Conservation (phyloP, 2,113 vertebrate genomes). For the Notarius quadriscutis region DNA sequence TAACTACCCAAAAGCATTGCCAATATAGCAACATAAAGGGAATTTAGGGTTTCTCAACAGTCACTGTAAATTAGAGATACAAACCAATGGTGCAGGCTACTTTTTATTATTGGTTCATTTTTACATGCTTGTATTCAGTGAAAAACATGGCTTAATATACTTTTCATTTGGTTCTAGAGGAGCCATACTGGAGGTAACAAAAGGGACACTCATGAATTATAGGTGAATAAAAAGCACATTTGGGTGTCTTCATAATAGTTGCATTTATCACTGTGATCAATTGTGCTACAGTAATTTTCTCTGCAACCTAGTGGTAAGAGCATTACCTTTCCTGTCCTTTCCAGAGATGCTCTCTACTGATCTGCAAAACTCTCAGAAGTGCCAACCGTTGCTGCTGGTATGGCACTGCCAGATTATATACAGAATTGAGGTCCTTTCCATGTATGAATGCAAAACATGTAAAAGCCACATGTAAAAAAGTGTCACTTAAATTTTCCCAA, state of each 20-base stretch:
- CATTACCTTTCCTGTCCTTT: conserved; percentile 41
- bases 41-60: neutral
- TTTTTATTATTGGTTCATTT: conserved; percentile 31
- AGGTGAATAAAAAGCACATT: neutral
- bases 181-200: conserved; percentile 41
- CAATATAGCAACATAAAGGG: neutral
- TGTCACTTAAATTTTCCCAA: too few species aligned
- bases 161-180: neutral
- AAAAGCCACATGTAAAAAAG: too few species aligned
- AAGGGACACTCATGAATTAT: conserved; percentile 24
- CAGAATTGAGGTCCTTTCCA: conserved; percentile 25
- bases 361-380: conserved; percentile 43
- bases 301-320: too few species aligned
- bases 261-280: too few species aligned
- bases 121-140: conserved; percentile 33
- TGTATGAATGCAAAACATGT: neutral
- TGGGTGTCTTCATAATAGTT: neutral
- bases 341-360: conserved; percentile 50
- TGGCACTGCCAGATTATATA: conserved; percentile 55
- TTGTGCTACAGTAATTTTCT: too few species aligned
- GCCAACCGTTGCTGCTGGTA: conserved; percentile 68
- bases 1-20: neutral
- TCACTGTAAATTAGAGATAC: neutral
- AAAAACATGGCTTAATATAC: conserved; percentile 35
- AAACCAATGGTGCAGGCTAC: conserved; percentile 25